Conservation (phyloP, 2,888 invertebrate species). For the Rotaria socialis region DNA sequence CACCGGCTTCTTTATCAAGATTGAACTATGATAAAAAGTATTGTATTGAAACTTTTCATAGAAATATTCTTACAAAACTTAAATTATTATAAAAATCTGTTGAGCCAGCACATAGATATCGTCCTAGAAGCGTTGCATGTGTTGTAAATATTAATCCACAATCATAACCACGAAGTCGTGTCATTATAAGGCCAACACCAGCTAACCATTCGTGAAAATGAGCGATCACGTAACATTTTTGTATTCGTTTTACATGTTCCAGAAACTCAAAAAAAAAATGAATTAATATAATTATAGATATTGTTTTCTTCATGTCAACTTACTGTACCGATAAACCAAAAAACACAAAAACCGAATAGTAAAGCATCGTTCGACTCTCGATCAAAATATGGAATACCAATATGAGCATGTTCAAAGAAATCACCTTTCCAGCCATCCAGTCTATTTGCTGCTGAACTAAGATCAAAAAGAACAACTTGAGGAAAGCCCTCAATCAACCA, state of each 20-base stretch:
- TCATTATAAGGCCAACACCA: conserved; percentile 82
- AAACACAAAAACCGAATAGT: conserved; percentile 88
- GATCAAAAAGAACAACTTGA: conserved; percentile 91
- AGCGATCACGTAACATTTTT: conserved; percentile 68
- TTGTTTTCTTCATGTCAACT: not conserved
- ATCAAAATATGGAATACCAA: conserved; percentile 82
- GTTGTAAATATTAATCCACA: conserved; percentile 96
- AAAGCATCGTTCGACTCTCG: conserved; percentile 92
- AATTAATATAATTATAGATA: not conserved
- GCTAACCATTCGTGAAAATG: conserved; percentile 99
- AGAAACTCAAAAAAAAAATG: conserved; percentile 19
- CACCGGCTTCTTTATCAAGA: conserved; percentile 95
- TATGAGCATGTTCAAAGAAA: conserved; percentile 74
- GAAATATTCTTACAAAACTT: conserved; percentile 42
- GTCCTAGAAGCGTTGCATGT: conserved; percentile 90
- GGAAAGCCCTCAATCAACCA: conserved; percentile 99
- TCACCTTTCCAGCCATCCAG: conserved; percentile 89
- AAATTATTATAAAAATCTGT: conserved; percentile 96
- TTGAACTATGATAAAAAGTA: conserved; percentile 68
- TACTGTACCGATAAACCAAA: conserved; percentile 73
- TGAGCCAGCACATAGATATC: conserved; percentile 93
- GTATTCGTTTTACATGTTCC: conserved; percentile 49
- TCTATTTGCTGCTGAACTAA: conserved; percentile 90
- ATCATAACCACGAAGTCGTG: conserved; percentile 77
- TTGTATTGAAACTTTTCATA: too few species aligned